A percentile compares a stretch with the other conserved stretches of the same genome.
phyloP scores from a whole-genome alignment of 2,888 invertebrate genomes.

The Netelia inedita region DNA sequence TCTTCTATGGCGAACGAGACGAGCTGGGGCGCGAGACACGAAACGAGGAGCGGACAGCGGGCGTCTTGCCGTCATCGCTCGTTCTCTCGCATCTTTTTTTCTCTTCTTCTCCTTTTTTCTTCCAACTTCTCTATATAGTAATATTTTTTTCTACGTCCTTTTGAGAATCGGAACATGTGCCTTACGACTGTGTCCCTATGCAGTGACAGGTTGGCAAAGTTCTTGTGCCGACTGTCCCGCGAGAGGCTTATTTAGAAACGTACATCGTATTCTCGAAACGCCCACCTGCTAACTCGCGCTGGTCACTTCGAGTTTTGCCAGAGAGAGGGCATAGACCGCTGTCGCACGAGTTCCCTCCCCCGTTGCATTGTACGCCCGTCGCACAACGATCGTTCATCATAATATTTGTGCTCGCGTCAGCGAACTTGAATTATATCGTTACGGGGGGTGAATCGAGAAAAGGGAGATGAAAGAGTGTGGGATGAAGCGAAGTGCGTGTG shows the following conservation, averaged over 20 bases:
- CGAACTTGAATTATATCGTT: constrained; percentile 79
- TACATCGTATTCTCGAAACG: constrained; percentile 73
- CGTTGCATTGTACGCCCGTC: constrained; percentile 55
- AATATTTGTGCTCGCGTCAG: constrained; percentile 80
- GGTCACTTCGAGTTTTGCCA: constrained; percentile 54
- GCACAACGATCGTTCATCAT: constrained; percentile 77
- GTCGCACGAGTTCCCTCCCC: too few species aligned
- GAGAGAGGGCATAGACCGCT: neutral
- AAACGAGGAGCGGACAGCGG: constrained; percentile 11
- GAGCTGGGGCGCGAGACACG: constrained; percentile 10
- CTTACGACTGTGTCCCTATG: neutral
- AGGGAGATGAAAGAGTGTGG: constrained; percentile 15
- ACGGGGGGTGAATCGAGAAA: constrained; percentile 49
- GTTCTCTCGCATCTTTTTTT: neutral
- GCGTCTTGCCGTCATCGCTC: neutral
- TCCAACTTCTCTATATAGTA: neutral
- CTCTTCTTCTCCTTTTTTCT: neutral
- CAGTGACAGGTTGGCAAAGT: constrained; percentile 53
- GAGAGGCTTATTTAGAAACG: constrained; percentile 76
- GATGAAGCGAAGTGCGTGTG: too few species aligned
- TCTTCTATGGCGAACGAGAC: constrained; percentile 41
- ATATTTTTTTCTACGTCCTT: neutral
- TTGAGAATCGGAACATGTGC: constrained; percentile 14
- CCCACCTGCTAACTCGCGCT: constrained; percentile 75
- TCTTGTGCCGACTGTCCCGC: constrained; percentile 23